These are phyloP conservation scores for Hyppa rectilinea DNA, from an alignment of 2,888 invertebrate genomes.

Conservation along the genomic window DNA sequence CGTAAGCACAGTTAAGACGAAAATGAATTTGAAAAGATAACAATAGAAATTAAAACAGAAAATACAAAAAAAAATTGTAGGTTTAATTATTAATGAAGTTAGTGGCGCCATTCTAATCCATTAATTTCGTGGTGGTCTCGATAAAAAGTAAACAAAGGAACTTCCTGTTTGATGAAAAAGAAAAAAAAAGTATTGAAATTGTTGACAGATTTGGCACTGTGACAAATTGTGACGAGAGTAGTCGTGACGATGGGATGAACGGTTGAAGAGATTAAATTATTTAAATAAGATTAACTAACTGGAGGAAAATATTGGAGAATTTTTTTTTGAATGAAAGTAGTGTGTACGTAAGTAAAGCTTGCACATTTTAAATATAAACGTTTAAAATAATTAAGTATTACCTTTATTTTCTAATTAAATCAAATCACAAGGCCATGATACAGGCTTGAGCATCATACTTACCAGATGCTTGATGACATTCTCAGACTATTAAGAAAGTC, in stretches of 20 bases:
- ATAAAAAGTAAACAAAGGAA: slow-evolving; percentile 48
- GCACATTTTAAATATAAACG: no score
- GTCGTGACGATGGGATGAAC: neutral
- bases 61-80: neutral
- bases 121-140: slow-evolving; percentile 45
- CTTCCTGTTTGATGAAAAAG: slow-evolving; percentile 46
- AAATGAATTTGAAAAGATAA: slow-evolving; percentile 44
- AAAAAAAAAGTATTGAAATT: slow-evolving; percentile 23
- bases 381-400: no score
- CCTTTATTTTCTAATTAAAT: no score
- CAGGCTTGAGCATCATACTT: no score
- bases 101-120: slow-evolving; percentile 46
- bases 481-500: no score
- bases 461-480: no score
- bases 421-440: no score
- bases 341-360: neutral
- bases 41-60: slow-evolving; percentile 19
- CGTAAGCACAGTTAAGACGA: neutral
- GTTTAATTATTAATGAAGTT: slow-evolving; percentile 65
- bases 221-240: slow-evolving; percentile 35
- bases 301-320: neutral
- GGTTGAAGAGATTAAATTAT: neutral
- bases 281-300: neutral
- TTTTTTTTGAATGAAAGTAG: neutral
- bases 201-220: slow-evolving; percentile 55